Evolutionary conservation across 2,797 vertebrate species (phyloP).

Genomic region (Botia almorhae): DNA sequence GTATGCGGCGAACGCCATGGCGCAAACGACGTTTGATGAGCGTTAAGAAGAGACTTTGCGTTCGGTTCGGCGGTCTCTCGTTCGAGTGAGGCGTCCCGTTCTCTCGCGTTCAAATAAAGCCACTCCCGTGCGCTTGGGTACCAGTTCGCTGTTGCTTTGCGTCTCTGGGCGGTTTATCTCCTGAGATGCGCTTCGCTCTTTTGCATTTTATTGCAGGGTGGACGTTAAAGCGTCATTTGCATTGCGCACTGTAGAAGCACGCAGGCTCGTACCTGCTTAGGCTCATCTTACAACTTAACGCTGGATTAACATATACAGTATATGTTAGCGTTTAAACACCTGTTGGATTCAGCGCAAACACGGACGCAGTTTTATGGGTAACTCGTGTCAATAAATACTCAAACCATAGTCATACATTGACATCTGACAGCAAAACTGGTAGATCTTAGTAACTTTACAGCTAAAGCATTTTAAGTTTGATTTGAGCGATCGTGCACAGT

Average conservation of each 20-base stretch:
- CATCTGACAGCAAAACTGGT: background rate
- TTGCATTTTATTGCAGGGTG: background rate
- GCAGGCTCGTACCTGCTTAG: background rate
- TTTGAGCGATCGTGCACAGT: background rate
- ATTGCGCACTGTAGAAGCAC: background rate
- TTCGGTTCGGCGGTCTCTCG: background rate
- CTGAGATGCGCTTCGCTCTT: background rate
- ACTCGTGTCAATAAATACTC: background rate
- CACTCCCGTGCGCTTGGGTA: conserved; percentile 39
- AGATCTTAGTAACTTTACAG: background rate
- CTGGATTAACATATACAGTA: background rate
- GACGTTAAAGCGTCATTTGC: background rate
- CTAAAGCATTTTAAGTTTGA: too few relatives aligned
- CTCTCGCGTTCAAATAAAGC: background rate
- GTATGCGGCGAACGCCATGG: conserved; percentile 78
- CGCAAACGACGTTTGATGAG: background rate
- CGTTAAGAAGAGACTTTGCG: background rate
- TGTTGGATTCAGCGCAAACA: too few relatives aligned
- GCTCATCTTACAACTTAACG: background rate
- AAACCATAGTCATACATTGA: background rate
- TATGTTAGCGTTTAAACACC: background rate
- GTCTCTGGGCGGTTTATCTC: background rate
- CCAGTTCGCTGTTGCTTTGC: background rate
- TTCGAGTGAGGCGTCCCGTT: background rate
- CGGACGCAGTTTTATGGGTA: background rate